Base-by-base conservation (phyloP, 2,888 invertebrate genomes). In the Orthonevra nobilis region DNA sequence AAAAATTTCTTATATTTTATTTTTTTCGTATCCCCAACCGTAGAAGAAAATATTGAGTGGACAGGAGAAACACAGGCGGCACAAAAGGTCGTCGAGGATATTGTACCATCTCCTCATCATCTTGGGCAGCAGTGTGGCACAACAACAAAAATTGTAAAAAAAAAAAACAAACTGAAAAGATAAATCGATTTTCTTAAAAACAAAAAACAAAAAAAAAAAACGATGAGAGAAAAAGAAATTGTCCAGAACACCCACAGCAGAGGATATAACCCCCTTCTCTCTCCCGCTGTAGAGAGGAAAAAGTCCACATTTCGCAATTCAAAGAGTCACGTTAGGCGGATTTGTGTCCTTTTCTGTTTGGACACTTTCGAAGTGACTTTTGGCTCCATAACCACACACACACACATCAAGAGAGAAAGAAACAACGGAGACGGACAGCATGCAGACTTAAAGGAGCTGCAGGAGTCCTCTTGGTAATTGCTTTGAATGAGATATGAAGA, bases 331-430 rank as follows among this genome's bases (percentile, higher is more conserved):
- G 79, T 79, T 73, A 73, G 79, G 73, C 73, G 79, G 79, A 79
- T 79, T 79, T 79, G 79, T 79, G 79, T 73, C 72, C 66, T 79
- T 72, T 79, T 72, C 77, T 66, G 72, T 79, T 79, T 52, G 79
- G 79, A 79, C 79, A 79, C 73, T 79, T 79, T 79, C 66, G 61
- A 66, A 73, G 79, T 79, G 79, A 79, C 79, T 79, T 79, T 73
- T 79, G 73, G 79, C 79, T 79, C 73, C 61, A 73, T 73, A 73
- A 66, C 64, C 60, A 38, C 56, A 70, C 58, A 60, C 60, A 58
- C 60, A 38, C 56, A 70, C 58, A 60, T 64, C 52, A 20, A 15
- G 19, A 38, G 9, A 32, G 23, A 34, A 52, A 17, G 23, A 66
- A 48, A 36, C 44, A 23, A 15, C 23, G 23, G 5, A 3, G n/a